phyloP scores from a whole-genome alignment of 2,797 vertebrate genomes.

The Ceyx erithaca region DNA sequence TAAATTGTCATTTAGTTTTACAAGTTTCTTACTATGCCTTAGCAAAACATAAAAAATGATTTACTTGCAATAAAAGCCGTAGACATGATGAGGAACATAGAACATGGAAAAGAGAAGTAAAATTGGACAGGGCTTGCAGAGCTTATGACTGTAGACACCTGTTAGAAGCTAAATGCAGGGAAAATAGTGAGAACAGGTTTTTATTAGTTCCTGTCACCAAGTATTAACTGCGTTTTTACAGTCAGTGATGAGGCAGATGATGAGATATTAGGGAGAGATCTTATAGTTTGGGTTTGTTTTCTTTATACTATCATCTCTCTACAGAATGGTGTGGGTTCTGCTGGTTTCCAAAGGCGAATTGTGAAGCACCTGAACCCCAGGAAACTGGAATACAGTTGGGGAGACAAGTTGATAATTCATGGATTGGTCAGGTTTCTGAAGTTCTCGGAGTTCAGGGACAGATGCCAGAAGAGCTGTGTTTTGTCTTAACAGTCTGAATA shows the following conservation, averaged over 20 bases:
- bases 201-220: background rate
- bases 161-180: background rate
- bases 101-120: background rate
- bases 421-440: background rate
- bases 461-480: background rate
- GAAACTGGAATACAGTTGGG: background rate
- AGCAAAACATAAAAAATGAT: slow-evolving; percentile 55
- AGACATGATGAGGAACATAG: slow-evolving; percentile 14
- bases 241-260: background rate
- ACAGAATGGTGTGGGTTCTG: background rate
- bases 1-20: slow-evolving; percentile 61
- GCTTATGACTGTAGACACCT: background rate
- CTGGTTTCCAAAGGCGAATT: background rate
- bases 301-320: background rate
- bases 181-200: background rate
- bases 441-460: background rate
- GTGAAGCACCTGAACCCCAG: background rate
- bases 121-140: background rate
- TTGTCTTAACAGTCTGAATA: background rate
- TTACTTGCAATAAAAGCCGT: slow-evolving; percentile 2
- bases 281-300: background rate
- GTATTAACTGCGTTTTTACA: background rate
- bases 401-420: background rate
- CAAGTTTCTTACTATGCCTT: slow-evolving; percentile 57
- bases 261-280: background rate